Percentiles rank a stretch among this genome's conserved stretches.
Conservation (phyloP, 2,888 invertebrate species). For the Tortricodes alternella region DNA sequence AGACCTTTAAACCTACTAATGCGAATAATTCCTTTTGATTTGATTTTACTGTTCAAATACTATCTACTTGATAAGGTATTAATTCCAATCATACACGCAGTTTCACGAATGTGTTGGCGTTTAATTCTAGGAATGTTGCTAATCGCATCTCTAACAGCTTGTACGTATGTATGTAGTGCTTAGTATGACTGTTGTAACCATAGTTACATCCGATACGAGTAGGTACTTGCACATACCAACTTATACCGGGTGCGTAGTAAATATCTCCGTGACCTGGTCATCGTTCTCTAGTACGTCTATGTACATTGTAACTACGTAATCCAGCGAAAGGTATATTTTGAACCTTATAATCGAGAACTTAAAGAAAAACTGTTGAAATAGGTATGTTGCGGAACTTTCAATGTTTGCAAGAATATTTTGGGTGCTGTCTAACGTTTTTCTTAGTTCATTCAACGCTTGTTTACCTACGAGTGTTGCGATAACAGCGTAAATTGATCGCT, state of each 20-base stretch:
- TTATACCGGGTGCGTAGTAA: slow-evolving; percentile 13
- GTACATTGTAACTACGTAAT: neutral
- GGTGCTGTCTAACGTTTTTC: slow-evolving; percentile 48
- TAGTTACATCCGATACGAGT: slow-evolving; percentile 15
- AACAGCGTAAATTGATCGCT: slow-evolving; percentile 46
- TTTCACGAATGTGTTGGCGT: slow-evolving; percentile 34
- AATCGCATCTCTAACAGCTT: slow-evolving; percentile 25
- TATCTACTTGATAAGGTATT: slow-evolving; percentile 2
- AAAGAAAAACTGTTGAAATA: neutral
- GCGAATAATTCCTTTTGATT: no score
- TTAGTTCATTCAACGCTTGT: slow-evolving; percentile 45
- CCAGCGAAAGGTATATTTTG: slow-evolving; percentile 5
- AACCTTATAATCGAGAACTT: slow-evolving; percentile 7
- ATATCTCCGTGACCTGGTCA: slow-evolving; percentile 29
- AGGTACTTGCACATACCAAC: neutral
- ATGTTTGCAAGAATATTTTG: slow-evolving; percentile 31
- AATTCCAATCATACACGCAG: slow-evolving; percentile 26
- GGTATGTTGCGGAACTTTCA: neutral
- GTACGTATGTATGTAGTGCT: slow-evolving; percentile 2
- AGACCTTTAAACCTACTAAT: no score
- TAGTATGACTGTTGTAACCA: slow-evolving; percentile 12
- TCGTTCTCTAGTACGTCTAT: slow-evolving; percentile 6
- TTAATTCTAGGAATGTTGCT: slow-evolving; percentile 36
- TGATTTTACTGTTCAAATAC: no score
- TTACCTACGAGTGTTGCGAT: slow-evolving; percentile 43